These are phyloP conservation scores for Pteropus alecto DNA, from an alignment of 2,113 vertebrate genomes.

Conservation along the genomic window DNA sequence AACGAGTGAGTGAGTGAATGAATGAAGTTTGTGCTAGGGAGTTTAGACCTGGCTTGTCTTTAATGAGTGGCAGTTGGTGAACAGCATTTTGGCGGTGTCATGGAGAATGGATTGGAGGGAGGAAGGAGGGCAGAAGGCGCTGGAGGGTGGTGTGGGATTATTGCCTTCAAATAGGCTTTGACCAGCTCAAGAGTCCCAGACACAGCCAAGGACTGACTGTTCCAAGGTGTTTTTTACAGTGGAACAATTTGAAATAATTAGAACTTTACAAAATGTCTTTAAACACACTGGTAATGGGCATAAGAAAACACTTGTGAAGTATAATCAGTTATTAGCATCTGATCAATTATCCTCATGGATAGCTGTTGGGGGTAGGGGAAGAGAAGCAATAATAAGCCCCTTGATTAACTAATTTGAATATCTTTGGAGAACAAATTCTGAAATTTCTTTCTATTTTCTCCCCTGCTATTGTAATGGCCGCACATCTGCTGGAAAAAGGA, in stretches of 20 bases:
- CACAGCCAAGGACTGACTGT: slow-evolving; percentile 59
- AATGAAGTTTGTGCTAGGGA: neutral
- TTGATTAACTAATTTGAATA: slow-evolving; percentile 90
- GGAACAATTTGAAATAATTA: slow-evolving; percentile 86
- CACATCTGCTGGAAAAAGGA: slow-evolving; percentile 83
- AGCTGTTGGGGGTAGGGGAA: slow-evolving; percentile 73
- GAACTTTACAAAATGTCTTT: slow-evolving; percentile 86
- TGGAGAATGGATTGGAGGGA: neutral
- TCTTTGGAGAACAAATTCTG: slow-evolving; percentile 85
- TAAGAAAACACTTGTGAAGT: slow-evolving; percentile 83
- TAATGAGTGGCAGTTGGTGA: neutral
- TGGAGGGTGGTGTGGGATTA: neutral
- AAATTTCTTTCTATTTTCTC: slow-evolving; percentile 85
- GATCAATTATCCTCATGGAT: slow-evolving; percentile 85
- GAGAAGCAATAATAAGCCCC: slow-evolving; percentile 84
- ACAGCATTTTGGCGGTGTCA: neutral
- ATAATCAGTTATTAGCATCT: slow-evolving; percentile 88
- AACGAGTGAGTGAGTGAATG: neutral
- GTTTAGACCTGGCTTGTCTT: neutral
- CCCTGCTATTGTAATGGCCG: slow-evolving; percentile 80
- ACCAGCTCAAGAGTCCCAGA: neutral
- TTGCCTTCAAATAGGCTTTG: neutral
- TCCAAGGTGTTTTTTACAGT: slow-evolving; percentile 80
- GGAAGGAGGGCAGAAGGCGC: neutral
- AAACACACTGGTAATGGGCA: slow-evolving; percentile 82